Evolutionary conservation across 92 coral and sea anemone genomes (phyloP).

Genomic region (Diadumene lineata): DNA sequence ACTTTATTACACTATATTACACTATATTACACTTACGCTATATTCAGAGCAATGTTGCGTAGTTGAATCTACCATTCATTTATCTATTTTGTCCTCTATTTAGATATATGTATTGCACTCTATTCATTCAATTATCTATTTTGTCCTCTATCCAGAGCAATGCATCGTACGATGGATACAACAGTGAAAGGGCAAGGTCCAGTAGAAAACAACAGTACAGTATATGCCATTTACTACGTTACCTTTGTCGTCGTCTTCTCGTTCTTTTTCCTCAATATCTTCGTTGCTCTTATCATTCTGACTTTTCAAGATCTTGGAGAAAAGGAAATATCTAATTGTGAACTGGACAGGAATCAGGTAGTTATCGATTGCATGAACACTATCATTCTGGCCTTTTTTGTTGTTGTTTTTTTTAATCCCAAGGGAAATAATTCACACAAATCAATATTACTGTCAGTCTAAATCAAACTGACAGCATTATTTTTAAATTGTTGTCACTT

Average conservation of each 20-base stretch:
- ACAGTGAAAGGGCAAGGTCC: conserved; percentile 70
- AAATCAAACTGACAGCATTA: too few species aligned
- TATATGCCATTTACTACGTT: conserved; percentile 86
- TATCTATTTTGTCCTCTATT: background rate
- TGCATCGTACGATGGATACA: conserved; percentile 93
- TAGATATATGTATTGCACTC: too few species aligned
- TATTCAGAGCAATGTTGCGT: too few species aligned
- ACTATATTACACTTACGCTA: too few species aligned
- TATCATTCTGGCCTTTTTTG: too few species aligned
- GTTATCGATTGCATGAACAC: too few species aligned
- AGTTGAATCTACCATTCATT: too few species aligned
- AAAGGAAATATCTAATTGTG: conserved; percentile 89
- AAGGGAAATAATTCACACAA: too few species aligned
- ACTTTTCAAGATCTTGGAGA: conserved; percentile 99
- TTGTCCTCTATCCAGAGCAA: conserved; percentile 57
- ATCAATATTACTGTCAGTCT: too few species aligned
- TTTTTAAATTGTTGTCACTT: too few species aligned
- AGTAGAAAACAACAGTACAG: conserved; percentile 69
- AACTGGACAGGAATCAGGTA: conserved; percentile 96
- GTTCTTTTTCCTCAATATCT: conserved; percentile 95
- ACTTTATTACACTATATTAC: too few species aligned
- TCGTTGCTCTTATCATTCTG: conserved; percentile 92
- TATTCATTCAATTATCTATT: background rate
- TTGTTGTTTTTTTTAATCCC: too few species aligned
- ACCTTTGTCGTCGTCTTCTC: conserved; percentile 96